A percentile compares a stretch with the other conserved stretches of the same genome.
These are phyloP conservation scores for Meandrusa payeni DNA, from an alignment of 2,888 invertebrate species.

Conservation along the genomic window DNA sequence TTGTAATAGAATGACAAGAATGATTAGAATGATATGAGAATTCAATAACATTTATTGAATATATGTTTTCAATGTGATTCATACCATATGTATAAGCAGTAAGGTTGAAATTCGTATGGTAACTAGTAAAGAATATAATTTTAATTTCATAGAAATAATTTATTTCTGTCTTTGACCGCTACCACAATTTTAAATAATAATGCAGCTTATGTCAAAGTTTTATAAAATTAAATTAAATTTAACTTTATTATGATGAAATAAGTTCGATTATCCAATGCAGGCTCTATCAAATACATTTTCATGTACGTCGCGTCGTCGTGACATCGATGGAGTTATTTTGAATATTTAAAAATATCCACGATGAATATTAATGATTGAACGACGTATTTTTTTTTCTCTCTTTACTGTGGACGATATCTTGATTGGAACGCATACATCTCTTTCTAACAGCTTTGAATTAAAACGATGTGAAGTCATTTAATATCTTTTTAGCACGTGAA, in stretches of 20 bases:
- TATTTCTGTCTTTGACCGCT: constrained; percentile 51
- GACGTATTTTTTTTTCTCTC: constrained; percentile 22
- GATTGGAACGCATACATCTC: constrained; percentile 21
- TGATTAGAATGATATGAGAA: constrained; percentile 46
- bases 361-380: constrained; percentile 36
- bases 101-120: constrained; percentile 30
- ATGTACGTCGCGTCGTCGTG: constrained; percentile 33
- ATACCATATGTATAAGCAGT: constrained; percentile 3
- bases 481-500: constrained; percentile 9
- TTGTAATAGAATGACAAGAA: constrained; percentile 26
- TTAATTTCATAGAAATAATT: constrained; percentile 45
- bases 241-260: constrained; percentile 13
- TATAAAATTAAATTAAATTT: constrained; percentile 8
- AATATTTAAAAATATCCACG: constrained; percentile 36
- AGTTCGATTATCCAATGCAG: constrained; percentile 14
- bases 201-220: neutral
- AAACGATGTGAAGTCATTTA: constrained; percentile 5
- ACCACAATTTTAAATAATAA: neutral
- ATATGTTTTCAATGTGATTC: constrained; percentile 25
- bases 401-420: constrained; percentile 17
- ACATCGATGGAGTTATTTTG: constrained; percentile 40
- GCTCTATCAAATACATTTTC: constrained; percentile 26
- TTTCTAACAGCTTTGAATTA: constrained; percentile 20
- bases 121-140: constrained; percentile 33
- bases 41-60: constrained; percentile 41